Percentiles rank a stretch among this genome's conserved stretches.
Conservation (phyloP, 2,113 vertebrate genomes). For the Bufo gargarizans region DNA sequence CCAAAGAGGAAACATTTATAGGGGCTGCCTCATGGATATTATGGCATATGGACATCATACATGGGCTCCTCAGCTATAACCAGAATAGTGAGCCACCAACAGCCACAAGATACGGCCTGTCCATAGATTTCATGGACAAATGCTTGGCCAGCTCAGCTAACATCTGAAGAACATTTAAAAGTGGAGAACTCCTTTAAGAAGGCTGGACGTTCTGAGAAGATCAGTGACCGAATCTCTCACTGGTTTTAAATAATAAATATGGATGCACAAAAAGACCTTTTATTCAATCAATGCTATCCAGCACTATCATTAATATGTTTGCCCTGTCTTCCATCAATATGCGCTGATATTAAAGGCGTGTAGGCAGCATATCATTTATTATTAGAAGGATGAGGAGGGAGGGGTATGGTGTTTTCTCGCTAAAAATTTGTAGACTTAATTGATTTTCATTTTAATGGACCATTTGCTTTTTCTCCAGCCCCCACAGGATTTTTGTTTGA, state of each 20-base stretch:
- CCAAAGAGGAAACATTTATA: no score
- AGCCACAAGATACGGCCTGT: no score
- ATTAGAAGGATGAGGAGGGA: slow-evolving; percentile 69
- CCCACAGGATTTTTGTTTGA: slow-evolving; percentile 76
- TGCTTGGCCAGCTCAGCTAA: no score
- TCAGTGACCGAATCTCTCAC: neutral
- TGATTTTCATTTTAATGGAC: slow-evolving; percentile 78
- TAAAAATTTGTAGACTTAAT: slow-evolving; percentile 76
- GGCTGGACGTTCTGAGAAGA: neutral
- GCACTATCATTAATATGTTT: slow-evolving; percentile 61
- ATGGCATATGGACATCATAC: no score
- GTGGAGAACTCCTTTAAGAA: neutral
- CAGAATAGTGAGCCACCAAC: no score
- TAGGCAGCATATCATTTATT: slow-evolving; percentile 64
- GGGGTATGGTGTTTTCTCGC: slow-evolving; percentile 66
- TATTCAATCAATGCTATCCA: slow-evolving; percentile 59
- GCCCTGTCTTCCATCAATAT: slow-evolving; percentile 71
- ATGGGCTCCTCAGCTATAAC: no score
- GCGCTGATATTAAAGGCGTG: slow-evolving; percentile 60
- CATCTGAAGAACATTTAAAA: neutral
- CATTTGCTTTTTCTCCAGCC: slow-evolving; percentile 72
- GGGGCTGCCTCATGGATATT: no score
- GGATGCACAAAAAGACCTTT: slow-evolving; percentile 58
- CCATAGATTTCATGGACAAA: no score
- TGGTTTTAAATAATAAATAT: slow-evolving; percentile 47